phyloP scores from a whole-genome alignment of 2,888 invertebrate species.

The Parapristionchus giblindavisi region DNA sequence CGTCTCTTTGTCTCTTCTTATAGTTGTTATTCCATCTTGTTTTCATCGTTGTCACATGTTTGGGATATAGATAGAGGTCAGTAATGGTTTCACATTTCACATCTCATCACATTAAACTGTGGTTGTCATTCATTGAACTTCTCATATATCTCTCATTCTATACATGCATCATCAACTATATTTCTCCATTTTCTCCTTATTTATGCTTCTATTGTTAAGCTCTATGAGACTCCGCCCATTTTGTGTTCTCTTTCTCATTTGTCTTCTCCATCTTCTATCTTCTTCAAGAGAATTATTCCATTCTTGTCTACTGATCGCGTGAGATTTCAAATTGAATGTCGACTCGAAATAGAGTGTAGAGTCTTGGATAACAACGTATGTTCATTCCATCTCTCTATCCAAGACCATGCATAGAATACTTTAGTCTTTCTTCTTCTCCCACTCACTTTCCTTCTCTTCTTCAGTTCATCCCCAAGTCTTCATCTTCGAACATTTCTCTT shows the following conservation, averaged over 20 bases:
- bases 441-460: too few relatives aligned
- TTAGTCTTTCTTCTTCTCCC: slow-evolving; percentile 8
- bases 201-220: not conserved
- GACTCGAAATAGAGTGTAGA: not conserved
- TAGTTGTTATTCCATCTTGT: too few relatives aligned
- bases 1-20: too few relatives aligned
- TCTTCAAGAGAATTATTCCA: not conserved
- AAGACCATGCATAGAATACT: slow-evolving; percentile 32
- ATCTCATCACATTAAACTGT: slow-evolving; percentile 22
- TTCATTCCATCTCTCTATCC: slow-evolving; percentile 25
- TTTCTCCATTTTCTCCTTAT: slow-evolving; percentile 1
- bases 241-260: not conserved
- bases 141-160: slow-evolving; percentile 13
- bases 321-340: slow-evolving; percentile 25
- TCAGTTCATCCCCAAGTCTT: too few relatives aligned
- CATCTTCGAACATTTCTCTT: not conserved
- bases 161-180: not conserved
- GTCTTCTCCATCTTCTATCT: not conserved
- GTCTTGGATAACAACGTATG: slow-evolving; percentile 28
- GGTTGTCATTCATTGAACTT: slow-evolving; percentile 21
- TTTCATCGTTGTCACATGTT: not conserved
- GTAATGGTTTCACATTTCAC: slow-evolving; percentile 20
- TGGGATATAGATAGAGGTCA: slow-evolving; percentile 8
- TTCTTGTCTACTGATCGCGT: not conserved
- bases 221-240: not conserved